These are phyloP conservation scores for Oligia latruncula DNA, from an alignment of 2,888 invertebrate species.

Conservation along the genomic window DNA sequence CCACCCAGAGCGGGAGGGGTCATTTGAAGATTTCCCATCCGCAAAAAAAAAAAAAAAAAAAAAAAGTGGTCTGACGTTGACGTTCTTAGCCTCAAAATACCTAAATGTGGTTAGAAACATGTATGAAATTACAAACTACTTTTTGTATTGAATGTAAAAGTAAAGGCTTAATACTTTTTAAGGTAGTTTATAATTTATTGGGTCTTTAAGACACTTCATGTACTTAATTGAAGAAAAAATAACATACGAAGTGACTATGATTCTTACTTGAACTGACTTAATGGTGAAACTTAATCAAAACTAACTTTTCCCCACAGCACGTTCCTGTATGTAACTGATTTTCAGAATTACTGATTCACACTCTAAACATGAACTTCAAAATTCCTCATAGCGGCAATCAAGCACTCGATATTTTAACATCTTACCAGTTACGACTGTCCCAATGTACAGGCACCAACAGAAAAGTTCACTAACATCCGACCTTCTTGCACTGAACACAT, in stretches of 20 bases:
- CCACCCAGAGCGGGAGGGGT: too few relatives aligned
- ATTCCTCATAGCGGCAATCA: neutral
- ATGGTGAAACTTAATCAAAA: neutral
- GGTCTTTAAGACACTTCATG: neutral
- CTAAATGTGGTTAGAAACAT: neutral
- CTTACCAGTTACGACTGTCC: neutral
- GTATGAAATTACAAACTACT: neutral
- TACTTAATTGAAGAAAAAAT: neutral
- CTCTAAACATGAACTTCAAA: neutral
- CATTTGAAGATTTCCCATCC: too few relatives aligned
- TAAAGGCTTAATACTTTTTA: neutral
- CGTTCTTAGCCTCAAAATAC: neutral
- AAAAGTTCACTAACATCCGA: conserved; percentile 57
- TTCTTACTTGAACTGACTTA: neutral
- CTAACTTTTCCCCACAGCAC: neutral
- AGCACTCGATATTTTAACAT: neutral
- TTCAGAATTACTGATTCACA: neutral
- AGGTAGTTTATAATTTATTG: neutral
- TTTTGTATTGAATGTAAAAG: too few relatives aligned
- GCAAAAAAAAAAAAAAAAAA: too few relatives aligned
- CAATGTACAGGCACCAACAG: conserved; percentile 22
- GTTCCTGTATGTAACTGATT: too few relatives aligned
- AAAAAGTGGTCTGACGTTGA: conserved; percentile 8
- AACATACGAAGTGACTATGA: neutral
- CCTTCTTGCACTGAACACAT: conserved; percentile 60